Percentiles rank a stretch among this genome's conserved stretches.
These are phyloP conservation scores for Microcebus ravelobensis DNA, from an alignment of 2,113 vertebrate species.

Conservation along the genomic window DNA sequence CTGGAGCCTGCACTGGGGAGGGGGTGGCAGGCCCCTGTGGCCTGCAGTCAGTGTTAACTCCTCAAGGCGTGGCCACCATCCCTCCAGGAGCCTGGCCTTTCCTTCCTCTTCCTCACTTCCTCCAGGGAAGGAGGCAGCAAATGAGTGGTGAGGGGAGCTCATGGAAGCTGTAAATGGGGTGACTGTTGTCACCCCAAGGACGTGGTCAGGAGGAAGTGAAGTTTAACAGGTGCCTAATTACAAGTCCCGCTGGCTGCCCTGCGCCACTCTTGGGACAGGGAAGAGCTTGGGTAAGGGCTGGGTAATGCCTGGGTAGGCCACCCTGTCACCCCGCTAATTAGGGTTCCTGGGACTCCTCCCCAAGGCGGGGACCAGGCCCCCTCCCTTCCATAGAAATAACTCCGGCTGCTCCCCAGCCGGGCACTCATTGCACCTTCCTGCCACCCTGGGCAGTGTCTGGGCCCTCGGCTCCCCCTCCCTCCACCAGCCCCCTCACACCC, in stretches of 20 bases:
- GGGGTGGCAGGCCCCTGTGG: not conserved
- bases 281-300: conserved; percentile 78
- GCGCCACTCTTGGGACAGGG: conserved; percentile 61
- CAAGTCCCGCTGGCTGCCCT: conserved; percentile 60
- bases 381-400: conserved; percentile 80
- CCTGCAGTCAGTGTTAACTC: not conserved
- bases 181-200: conserved; percentile 55
- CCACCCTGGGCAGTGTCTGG: conserved; percentile 70
- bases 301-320: conserved; percentile 75
- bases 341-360: conserved; percentile 76
- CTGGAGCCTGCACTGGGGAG: not conserved
- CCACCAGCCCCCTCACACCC: conserved; percentile 23
- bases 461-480: conserved; percentile 59
- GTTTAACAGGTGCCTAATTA: conserved; percentile 81
- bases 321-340: conserved; percentile 79
- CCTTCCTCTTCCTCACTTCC: conserved; percentile 55
- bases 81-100: not conserved
- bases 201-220: conserved; percentile 70
- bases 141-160: conserved; percentile 65
- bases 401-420: conserved; percentile 41
- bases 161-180: conserved; percentile 52
- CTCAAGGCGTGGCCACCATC: not conserved
- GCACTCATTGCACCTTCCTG: conserved; percentile 68
- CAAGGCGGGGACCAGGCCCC: conserved; percentile 77
- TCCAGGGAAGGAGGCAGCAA: conserved; percentile 42